These are phyloP conservation scores for Mola mola DNA, from an alignment of 2,113 vertebrate genomes.

Conservation along the genomic window DNA sequence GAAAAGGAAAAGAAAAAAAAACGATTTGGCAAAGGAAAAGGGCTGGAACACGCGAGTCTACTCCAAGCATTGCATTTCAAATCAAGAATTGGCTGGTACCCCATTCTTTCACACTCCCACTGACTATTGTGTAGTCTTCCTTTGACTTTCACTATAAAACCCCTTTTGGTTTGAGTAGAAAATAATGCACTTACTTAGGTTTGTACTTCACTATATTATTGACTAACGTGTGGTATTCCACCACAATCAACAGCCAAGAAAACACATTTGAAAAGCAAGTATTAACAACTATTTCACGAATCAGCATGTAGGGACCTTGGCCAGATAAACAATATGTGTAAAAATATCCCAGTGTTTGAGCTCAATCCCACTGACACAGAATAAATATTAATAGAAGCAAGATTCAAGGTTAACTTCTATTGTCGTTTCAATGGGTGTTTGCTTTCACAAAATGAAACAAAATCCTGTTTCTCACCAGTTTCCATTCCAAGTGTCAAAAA, in stretches of 20 bases:
- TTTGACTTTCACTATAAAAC: slow-evolving; percentile 50
- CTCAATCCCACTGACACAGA: too few species aligned
- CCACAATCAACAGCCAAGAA: slow-evolving; percentile 24
- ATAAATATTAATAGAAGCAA: too few species aligned
- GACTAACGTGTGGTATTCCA: slow-evolving; percentile 10
- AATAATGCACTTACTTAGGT: slow-evolving; percentile 29
- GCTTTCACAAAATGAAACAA: too few species aligned
- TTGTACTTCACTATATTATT: slow-evolving; percentile 13
- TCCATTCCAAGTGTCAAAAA: too few species aligned
- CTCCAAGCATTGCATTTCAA: slow-evolving; percentile 56
- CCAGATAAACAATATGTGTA: too few species aligned
- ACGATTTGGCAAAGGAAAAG: slow-evolving; percentile 35
- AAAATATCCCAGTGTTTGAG: too few species aligned
- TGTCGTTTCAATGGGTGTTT: too few species aligned
- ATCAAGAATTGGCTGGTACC: slow-evolving; percentile 41
- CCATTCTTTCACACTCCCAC: slow-evolving; percentile 62
- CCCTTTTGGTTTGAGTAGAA: slow-evolving; percentile 29
- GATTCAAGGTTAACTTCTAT: too few species aligned
- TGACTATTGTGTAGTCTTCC: slow-evolving; percentile 52
- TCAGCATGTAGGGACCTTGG: too few species aligned
- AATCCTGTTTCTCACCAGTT: too few species aligned
- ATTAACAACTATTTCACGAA: too few species aligned
- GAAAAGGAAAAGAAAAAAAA: slow-evolving; percentile 21
- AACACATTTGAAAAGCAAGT: neutral
- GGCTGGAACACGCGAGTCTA: slow-evolving; percentile 41